Percentiles rank a stretch among this genome's conserved stretches.
These are phyloP conservation scores for Tenthredo livida DNA, from an alignment of 2,888 invertebrate genomes.

Conservation along the genomic window DNA sequence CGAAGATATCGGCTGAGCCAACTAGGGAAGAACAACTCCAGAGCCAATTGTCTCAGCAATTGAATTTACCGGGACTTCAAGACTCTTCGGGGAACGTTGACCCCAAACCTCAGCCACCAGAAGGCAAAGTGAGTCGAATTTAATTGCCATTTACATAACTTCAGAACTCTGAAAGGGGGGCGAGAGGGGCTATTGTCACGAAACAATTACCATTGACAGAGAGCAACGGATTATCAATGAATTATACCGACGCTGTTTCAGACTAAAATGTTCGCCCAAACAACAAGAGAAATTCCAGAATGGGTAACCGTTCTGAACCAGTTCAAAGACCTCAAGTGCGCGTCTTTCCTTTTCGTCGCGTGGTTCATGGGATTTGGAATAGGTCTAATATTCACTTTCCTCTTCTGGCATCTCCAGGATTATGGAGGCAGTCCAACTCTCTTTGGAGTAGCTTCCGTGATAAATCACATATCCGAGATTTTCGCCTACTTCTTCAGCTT, in stretches of 20 bases:
- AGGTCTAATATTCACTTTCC: conserved; percentile 98
- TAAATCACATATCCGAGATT: conserved; percentile 99
- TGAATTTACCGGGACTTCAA: conserved; percentile 88
- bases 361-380: conserved; percentile 99
- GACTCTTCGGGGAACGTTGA: conserved; percentile 82
- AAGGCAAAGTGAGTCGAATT: conserved; percentile 77
- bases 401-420: conserved; percentile 99
- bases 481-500: conserved; percentile 99
- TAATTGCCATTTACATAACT: background rate
- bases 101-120: conserved; percentile 76
- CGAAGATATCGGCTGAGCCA: conserved; percentile 77
- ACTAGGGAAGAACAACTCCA: conserved; percentile 89
- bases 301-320: conserved; percentile 95
- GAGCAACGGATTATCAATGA: background rate
- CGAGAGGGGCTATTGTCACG: background rate
- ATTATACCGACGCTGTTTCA: conserved; percentile 74
- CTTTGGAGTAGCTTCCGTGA: conserved; percentile 98
- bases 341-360: conserved; percentile 95
- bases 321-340: conserved; percentile 94
- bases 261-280: conserved; percentile 96
- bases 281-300: conserved; percentile 93
- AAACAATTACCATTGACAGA: background rate
- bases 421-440: conserved; percentile 98
- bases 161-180: background rate
- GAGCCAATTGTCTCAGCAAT: conserved; percentile 90